Evolutionary conservation across 2,888 invertebrate genomes (phyloP), one percentile per base, ranked within the genome.

Genomic region (Scelioninae gen. 1): DNA sequence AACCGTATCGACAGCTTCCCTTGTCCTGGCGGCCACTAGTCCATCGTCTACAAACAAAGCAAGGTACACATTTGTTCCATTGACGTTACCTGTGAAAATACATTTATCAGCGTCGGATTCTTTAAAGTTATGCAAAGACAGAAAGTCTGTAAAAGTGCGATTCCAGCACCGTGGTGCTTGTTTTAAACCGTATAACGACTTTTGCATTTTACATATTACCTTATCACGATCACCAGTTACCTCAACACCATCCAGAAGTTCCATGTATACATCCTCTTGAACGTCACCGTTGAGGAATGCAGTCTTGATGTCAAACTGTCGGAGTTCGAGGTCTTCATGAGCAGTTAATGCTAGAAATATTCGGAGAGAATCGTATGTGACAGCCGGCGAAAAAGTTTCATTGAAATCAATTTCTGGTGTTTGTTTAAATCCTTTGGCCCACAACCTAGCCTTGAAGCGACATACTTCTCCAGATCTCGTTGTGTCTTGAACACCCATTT

Each of bases 171-270:
- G 69, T 0, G 65, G 58, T 3, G 84, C 49, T 49, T 86, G 84
- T 40, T 86, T 85, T 7, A 85, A 47, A 0, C 86, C 83, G 34
- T 85, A 83, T n/a, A 69, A 58, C 0, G 58, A 15, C 13, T 69
- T 69, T 5, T 29, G 2, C 5, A 49, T 13, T 51, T 45, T 72
- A 66, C 45, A 13, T 23, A 23, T 23, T 45, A 38, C 47, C 55
- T 56, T 47, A 3, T 5, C n/a, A 9, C 11, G n/a, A 43, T 43
- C 43, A 51, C 51, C 9, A 53, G 62, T 45, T 43, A 3, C 23
- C 7, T 62, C 10, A 32, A 55, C 13, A 10, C 83, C 79, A 10
- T 82, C 74, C 1, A 77, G 84, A 11, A 77, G n/a, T 15, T 58
- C 62, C 80, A 83, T 80, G 23, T 55, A 82, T 0, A 72, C 49